phyloP scores from a whole-genome alignment of 2,113 vertebrate genomes.

The Dermatemys mawii region DNA sequence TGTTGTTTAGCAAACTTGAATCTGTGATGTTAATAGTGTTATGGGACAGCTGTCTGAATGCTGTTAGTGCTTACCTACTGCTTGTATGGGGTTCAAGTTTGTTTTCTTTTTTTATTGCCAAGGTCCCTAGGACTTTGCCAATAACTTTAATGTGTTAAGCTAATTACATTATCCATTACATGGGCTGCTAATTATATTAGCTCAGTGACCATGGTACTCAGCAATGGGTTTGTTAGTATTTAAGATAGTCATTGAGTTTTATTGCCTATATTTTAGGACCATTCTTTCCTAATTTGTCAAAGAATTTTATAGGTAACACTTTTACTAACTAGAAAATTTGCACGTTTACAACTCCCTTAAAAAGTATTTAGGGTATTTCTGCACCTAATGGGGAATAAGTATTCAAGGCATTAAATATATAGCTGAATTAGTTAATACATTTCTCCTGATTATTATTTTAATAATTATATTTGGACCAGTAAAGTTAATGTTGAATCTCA shows the following conservation, averaged over 20 bases:
- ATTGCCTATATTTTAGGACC: slow-evolving; percentile 15
- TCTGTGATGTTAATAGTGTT: fast-evolving
- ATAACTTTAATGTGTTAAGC: not conserved
- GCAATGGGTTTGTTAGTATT: not conserved
- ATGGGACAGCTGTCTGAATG: not conserved
- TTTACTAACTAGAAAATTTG: not conserved
- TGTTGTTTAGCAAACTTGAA: not conserved
- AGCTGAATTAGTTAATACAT: slow-evolving; percentile 32
- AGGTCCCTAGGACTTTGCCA: not conserved
- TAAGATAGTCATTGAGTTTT: slow-evolving; percentile 12
- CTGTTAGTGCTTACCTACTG: not conserved
- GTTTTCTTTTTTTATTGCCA: not conserved
- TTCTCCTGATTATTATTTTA: slow-evolving; percentile 25
- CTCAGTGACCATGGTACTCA: not conserved
- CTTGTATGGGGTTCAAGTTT: not conserved
- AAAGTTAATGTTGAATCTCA: slow-evolving; percentile 26
- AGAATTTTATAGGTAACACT: slow-evolving; percentile 18
- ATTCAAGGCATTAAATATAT: slow-evolving; percentile 23
- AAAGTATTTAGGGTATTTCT: slow-evolving; percentile 11
- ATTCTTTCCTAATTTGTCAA: slow-evolving; percentile 49
- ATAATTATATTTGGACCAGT: slow-evolving; percentile 24
- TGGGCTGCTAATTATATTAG: not conserved
- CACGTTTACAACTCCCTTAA: slow-evolving; percentile 11
- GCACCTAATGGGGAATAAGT: not conserved
- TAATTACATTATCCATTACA: not conserved